phyloP scores from a whole-genome alignment of 2,113 vertebrate species.

The Blennius ocellaris region DNA sequence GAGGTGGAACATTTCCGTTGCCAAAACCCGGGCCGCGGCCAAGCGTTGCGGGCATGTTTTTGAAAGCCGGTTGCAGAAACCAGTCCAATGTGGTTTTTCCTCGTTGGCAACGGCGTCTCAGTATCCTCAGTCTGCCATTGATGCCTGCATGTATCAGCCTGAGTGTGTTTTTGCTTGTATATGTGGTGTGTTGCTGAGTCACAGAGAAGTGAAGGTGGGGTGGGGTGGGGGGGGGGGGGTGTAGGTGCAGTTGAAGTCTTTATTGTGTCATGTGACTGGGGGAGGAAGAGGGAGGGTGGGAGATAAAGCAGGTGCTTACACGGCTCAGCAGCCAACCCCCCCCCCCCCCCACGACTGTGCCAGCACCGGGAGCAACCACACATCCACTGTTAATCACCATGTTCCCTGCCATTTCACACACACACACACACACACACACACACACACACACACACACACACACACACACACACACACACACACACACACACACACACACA shows the following conservation, averaged over 20 bases:
- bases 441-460: slow-evolving; percentile 25
- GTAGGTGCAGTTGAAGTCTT: slow-evolving; percentile 71
- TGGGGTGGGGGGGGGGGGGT: neutral
- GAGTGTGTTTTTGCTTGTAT: slow-evolving; percentile 15
- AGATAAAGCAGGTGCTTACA: slow-evolving; percentile 65
- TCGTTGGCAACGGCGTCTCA: neutral
- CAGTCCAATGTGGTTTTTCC: slow-evolving; percentile 1
- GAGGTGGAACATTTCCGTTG: slow-evolving; percentile 28
- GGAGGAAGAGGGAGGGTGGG: slow-evolving; percentile 19
- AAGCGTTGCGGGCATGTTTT: slow-evolving; percentile 17
- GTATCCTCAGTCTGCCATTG: neutral
- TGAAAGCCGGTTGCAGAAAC: slow-evolving; percentile 8
- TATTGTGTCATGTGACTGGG: slow-evolving; percentile 58
- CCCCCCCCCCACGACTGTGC: slow-evolving; percentile 51
- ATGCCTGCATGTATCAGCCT: neutral
- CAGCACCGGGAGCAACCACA: slow-evolving; percentile 66
- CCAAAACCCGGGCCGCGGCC: slow-evolving; percentile 2
- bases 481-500: slow-evolving; percentile 1
- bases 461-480: slow-evolving; percentile 16
- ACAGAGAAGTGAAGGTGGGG: slow-evolving; percentile 9
- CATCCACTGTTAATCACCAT: slow-evolving; percentile 73
- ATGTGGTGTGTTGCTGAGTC: slow-evolving; percentile 14
- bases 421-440: slow-evolving; percentile 18
- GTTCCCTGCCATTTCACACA: slow-evolving; percentile 63
- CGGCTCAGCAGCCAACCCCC: slow-evolving; percentile 68